phyloP scores from a whole-genome alignment of 2,888 invertebrate species.

The Drosophila parthenogenetica region DNA sequence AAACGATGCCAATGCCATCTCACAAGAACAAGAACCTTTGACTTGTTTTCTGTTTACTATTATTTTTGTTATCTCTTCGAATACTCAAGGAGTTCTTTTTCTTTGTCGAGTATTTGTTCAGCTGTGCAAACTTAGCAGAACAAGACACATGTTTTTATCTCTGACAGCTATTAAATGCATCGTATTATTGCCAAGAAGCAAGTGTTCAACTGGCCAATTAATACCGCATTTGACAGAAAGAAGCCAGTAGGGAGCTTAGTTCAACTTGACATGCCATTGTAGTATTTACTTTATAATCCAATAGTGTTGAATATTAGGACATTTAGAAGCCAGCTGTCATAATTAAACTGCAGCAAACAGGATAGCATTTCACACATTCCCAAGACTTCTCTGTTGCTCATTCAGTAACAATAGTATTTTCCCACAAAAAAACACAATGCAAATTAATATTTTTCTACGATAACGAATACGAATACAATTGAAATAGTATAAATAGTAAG shows the following conservation, averaged over 20 bases:
- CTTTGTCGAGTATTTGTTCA: constrained; percentile 36
- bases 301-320: constrained; percentile 23
- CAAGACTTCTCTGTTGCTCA: background rate
- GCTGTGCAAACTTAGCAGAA: constrained; percentile 18
- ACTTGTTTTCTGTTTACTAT: constrained; percentile 12
- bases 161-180: constrained; percentile 26
- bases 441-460: constrained; percentile 1
- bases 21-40: constrained; percentile 6
- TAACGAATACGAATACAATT: background rate
- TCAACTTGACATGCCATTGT: constrained; percentile 20
- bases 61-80: constrained; percentile 14
- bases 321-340: constrained; percentile 16
- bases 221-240: constrained; percentile 30
- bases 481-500: constrained; percentile 9
- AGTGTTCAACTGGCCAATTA: constrained; percentile 31
- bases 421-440: constrained; percentile 11
- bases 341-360: constrained; percentile 8
- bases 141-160: constrained; percentile 31
- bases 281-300: constrained; percentile 9
- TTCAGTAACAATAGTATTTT: background rate
- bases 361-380: background rate
- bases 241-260: constrained; percentile 11
- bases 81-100: constrained; percentile 15
- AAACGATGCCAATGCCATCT: constrained; percentile 9
- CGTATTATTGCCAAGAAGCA: constrained; percentile 1